Percentiles rank a stretch among this genome's conserved stretches.
Evolutionary conservation across 2,797 vertebrate species (phyloP).

Genomic region (Percopsis omiscomaycus): DNA sequence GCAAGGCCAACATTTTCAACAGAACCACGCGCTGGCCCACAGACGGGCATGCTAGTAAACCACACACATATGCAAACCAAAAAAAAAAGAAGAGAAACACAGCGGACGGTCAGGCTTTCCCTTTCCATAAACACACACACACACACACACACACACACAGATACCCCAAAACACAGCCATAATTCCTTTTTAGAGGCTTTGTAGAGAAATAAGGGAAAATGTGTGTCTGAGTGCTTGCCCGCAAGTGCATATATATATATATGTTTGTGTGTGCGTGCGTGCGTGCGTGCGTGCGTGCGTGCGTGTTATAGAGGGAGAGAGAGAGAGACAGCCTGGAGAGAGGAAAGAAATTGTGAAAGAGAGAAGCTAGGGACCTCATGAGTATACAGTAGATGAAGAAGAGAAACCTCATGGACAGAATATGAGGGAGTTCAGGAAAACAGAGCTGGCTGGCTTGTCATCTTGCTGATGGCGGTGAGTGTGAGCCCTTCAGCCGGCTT

Average conservation of each 20-base stretch:
- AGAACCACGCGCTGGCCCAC: neutral
- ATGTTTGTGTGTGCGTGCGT: conserved; percentile 26
- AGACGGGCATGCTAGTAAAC: neutral
- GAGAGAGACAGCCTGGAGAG: conserved; percentile 1
- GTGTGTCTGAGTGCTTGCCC: conserved; percentile 5
- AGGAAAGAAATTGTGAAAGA: conserved; percentile 21
- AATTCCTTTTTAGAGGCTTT: conserved; percentile 68
- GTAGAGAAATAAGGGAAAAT: conserved; percentile 55
- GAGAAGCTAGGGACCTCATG: conserved; percentile 12
- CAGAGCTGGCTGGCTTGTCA: conserved; percentile 49
- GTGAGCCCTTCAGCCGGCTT: conserved; percentile 34
- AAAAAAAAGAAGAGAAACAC: conserved; percentile 30
- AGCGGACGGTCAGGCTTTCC: too few species aligned
- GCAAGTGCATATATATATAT: conserved; percentile 13
- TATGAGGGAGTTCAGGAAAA: conserved; percentile 53
- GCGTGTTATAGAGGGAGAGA: neutral
- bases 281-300: conserved; percentile 25
- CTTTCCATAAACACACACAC: conserved; percentile 27
- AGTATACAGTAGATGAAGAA: conserved; percentile 6
- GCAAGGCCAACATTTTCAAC: conserved; percentile 17
- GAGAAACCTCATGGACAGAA: neutral
- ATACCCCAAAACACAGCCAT: conserved; percentile 62
- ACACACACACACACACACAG: conserved; percentile 12
- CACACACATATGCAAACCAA: conserved; percentile 37
- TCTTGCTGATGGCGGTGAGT: conserved; percentile 1